phyloP scores from a whole-genome alignment of 2,113 vertebrate species.

The Dromiciops gliroides region DNA sequence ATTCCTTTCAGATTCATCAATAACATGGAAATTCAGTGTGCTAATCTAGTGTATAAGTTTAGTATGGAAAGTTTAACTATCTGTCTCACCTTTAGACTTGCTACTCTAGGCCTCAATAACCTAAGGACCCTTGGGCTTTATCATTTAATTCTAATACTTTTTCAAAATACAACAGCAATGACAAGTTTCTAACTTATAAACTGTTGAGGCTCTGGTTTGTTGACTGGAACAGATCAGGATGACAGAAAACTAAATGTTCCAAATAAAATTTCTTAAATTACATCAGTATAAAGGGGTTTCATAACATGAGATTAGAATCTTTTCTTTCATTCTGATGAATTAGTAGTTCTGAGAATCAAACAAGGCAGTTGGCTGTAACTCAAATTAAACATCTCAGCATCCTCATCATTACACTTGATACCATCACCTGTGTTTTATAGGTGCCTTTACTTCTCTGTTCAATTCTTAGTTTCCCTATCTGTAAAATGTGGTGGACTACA shows the following conservation, averaged over 20 bases:
- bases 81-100: slow-evolving; percentile 18
- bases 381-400: neutral
- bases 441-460: neutral
- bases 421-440: neutral
- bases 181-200: neutral
- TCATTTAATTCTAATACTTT: slow-evolving; percentile 6
- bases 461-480: neutral
- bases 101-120: neutral
- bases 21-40: slow-evolving; percentile 28
- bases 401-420: neutral
- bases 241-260: neutral
- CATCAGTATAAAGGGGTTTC: neutral
- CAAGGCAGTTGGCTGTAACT: neutral
- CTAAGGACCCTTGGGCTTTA: slow-evolving; percentile 23
- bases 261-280: neutral
- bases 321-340: neutral
- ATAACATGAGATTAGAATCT: neutral
- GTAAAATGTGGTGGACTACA: neutral
- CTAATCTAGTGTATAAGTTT: slow-evolving; percentile 2
- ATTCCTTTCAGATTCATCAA: slow-evolving; percentile 36
- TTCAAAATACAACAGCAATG: slow-evolving; percentile 33
- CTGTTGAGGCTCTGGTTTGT: neutral
- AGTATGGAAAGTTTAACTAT: slow-evolving; percentile 46
- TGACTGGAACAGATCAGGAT: neutral
- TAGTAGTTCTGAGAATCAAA: neutral